phyloP scores from a whole-genome alignment of 2,113 vertebrate species.

The Ceyx melanurus region DNA sequence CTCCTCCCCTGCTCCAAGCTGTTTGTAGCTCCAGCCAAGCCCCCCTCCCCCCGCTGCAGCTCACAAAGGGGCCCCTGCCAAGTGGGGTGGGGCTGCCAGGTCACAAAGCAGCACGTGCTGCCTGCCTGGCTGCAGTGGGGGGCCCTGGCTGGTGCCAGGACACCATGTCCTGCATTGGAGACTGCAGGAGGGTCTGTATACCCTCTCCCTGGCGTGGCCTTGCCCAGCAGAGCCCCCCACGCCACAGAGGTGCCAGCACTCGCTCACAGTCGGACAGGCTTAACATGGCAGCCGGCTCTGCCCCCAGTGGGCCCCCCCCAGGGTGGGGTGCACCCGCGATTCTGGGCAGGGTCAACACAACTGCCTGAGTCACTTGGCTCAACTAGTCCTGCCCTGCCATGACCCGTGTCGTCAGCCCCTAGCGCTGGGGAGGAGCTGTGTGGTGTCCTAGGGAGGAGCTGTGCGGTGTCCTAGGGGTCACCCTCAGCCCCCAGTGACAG shows the following conservation, averaged over 20 bases:
- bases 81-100: neutral
- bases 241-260: fast-evolving
- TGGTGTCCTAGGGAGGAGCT: neutral
- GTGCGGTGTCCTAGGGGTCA: too few relatives aligned
- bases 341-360: conserved; percentile 52
- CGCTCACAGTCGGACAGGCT: neutral
- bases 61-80: neutral
- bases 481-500: neutral
- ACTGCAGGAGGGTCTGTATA: neutral
- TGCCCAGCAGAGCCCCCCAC: neutral
- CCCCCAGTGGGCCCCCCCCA: neutral
- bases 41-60: neutral
- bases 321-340: neutral
- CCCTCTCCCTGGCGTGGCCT: neutral
- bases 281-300: fast-evolving
- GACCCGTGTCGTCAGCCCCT: neutral
- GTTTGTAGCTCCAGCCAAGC: neutral
- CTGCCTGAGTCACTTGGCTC: conserved; percentile 50
- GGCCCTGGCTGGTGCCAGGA: neutral
- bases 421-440: neutral
- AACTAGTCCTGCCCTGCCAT: neutral
- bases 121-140: neutral
- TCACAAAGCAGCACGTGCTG: neutral
- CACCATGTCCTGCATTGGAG: neutral
- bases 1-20: neutral